Percentiles rank a stretch among this genome's conserved stretches.
phyloP scores from a whole-genome alignment of 1,140 invertebrate species.

The Drosophila carrolli region DNA sequence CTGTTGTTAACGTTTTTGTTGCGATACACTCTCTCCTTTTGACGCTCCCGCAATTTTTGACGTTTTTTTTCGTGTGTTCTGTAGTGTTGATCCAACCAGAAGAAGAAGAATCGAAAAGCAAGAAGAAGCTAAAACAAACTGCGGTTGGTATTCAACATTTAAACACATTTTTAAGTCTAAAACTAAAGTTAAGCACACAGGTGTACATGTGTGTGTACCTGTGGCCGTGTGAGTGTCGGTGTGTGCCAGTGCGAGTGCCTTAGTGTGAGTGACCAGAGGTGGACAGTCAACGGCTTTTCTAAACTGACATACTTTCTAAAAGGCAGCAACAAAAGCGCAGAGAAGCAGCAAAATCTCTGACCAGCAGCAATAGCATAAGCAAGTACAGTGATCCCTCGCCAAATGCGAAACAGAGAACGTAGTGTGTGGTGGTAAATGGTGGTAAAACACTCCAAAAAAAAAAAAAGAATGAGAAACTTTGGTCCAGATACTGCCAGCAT shows the following conservation, averaged over 20 bases:
- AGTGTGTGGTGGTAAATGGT: too few species aligned
- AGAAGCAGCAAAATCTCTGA: conserved; percentile 54
- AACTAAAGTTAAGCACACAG: conserved; percentile 31
- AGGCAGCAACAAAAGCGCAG: conserved; percentile 53
- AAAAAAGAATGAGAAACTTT: too few species aligned
- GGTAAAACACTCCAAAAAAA: too few species aligned
- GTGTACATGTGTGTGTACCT: conserved; percentile 9
- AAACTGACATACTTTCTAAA: conserved; percentile 83
- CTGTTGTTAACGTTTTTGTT: conserved; percentile 36
- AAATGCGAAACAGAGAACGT: not conserved
- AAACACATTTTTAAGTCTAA: conserved; percentile 19
- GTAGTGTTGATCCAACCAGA: conserved; percentile 32
- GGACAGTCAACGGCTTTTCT: conserved; percentile 79
- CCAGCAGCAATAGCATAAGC: conserved; percentile 20
- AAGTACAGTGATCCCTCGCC: conserved; percentile 31
- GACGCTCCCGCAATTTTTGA: conserved; percentile 33
- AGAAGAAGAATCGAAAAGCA: conserved; percentile 15
- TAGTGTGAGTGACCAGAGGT: conserved; percentile 39
- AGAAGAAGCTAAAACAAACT: conserved; percentile 39
- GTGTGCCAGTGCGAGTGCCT: conserved; percentile 25
- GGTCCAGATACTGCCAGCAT: too few species aligned
- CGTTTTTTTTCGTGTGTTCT: conserved; percentile 71
- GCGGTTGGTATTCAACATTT: conserved; percentile 48
- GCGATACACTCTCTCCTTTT: conserved; percentile 23
- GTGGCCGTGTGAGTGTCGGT: conserved; percentile 5